Evolutionary conservation across 2,888 invertebrate genomes (phyloP).

Genomic region (Yponomeuta evonymella): DNA sequence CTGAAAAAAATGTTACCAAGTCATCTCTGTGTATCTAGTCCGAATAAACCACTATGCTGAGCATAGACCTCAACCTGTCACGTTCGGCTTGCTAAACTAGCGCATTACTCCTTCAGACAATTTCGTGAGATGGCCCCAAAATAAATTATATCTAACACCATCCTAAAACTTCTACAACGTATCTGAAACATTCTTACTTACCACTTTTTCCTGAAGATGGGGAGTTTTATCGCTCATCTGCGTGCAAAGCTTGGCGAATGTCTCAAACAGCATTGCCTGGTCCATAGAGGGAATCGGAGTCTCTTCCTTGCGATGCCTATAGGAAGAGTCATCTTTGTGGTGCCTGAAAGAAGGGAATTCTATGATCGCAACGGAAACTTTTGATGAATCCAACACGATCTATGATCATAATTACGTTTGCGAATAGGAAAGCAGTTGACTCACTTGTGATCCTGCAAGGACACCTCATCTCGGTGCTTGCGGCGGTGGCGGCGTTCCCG

Average conservation of each 20-base stretch:
- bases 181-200: neutral
- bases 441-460: neutral
- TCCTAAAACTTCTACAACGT: neutral
- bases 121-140: too few relatives aligned
- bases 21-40: too few relatives aligned
- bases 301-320: conserved; percentile 31
- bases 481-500: conserved; percentile 40
- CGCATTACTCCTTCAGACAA: too few relatives aligned
- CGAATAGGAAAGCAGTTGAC: too few relatives aligned
- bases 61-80: too few relatives aligned
- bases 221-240: neutral
- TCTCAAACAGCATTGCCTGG: conserved; percentile 50
- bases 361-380: neutral
- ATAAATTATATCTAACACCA: too few relatives aligned
- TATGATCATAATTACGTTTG: too few relatives aligned
- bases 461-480: conserved; percentile 29
- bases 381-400: neutral
- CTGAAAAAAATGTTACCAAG: conserved; percentile 32
- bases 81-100: too few relatives aligned
- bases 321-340: neutral
- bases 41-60: too few relatives aligned
- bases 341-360: neutral
- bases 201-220: neutral
- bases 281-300: conserved; percentile 32
- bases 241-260: conserved; percentile 38